phyloP scores from a whole-genome alignment of 2,888 invertebrate genomes.

The Bhutanitis thaidina region DNA sequence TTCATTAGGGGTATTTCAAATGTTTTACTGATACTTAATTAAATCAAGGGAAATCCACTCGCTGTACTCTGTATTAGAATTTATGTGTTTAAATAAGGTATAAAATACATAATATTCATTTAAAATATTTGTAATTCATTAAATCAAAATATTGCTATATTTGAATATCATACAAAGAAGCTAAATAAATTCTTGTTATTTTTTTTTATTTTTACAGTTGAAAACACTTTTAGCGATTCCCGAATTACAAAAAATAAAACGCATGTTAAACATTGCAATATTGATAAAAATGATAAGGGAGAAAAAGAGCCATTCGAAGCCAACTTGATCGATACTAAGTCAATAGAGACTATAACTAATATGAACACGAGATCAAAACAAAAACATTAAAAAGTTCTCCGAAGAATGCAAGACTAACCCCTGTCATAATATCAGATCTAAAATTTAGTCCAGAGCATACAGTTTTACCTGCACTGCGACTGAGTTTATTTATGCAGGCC shows the following conservation, averaged over 20 bases:
- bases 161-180: too few relatives aligned
- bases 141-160: too few relatives aligned
- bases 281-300: constrained; percentile 33
- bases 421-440: too few relatives aligned
- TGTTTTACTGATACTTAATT: too few relatives aligned
- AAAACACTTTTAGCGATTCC: constrained; percentile 5
- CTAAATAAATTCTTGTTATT: not conserved
- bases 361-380: constrained; percentile 23
- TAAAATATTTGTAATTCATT: too few relatives aligned
- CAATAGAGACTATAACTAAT: constrained; percentile 12
- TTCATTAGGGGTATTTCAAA: too few relatives aligned
- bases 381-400: too few relatives aligned
- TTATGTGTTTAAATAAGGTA: too few relatives aligned
- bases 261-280: constrained; percentile 9
- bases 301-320: constrained; percentile 20
- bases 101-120: too few relatives aligned
- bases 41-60: too few relatives aligned
- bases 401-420: too few relatives aligned
- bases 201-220: constrained; percentile 26
- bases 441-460: constrained; percentile 22
- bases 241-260: constrained; percentile 5
- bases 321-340: constrained; percentile 2
- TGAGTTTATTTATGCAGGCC: constrained; percentile 43
- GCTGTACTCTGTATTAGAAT: too few relatives aligned
- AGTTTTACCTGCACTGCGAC: constrained; percentile 44